Percentiles rank a stretch among this genome's conserved stretches.
Evolutionary conservation across 2,113 vertebrate species (phyloP).

Genomic region (Cranoglanis bouderius): DNA sequence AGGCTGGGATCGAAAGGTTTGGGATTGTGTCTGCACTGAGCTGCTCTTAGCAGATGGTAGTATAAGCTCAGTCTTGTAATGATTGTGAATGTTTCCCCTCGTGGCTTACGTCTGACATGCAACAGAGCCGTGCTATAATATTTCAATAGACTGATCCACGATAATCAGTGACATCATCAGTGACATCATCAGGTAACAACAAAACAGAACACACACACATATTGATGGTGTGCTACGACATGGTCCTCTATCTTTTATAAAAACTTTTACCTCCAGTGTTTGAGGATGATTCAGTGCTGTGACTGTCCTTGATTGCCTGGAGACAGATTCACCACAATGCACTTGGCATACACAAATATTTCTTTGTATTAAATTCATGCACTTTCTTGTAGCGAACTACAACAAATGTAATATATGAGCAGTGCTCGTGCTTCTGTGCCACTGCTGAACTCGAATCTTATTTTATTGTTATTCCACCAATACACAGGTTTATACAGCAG

Average conservation of each 20-base stretch:
- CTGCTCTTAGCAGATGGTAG: neutral
- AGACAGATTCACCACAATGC: neutral
- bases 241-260: neutral
- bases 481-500: neutral
- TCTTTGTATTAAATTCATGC: neutral
- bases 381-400: neutral
- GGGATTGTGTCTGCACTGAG: neutral
- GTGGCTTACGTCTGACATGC: neutral
- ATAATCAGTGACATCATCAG: neutral
- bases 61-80: neutral
- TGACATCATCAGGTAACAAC: neutral
- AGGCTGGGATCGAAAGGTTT: neutral
- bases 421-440: neutral
- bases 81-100: neutral
- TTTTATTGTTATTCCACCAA: neutral
- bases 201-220: neutral
- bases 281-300: neutral
- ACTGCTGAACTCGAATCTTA: neutral
- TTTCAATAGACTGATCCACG: neutral
- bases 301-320: neutral
- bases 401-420: neutral
- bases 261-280: neutral
- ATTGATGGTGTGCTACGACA: neutral
- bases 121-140: neutral
- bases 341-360: neutral